Evolutionary conservation across 2,113 vertebrate genomes (phyloP), one percentile per base, ranked within the genome.

Genomic region (Campylomormyrus tamandua): DNA sequence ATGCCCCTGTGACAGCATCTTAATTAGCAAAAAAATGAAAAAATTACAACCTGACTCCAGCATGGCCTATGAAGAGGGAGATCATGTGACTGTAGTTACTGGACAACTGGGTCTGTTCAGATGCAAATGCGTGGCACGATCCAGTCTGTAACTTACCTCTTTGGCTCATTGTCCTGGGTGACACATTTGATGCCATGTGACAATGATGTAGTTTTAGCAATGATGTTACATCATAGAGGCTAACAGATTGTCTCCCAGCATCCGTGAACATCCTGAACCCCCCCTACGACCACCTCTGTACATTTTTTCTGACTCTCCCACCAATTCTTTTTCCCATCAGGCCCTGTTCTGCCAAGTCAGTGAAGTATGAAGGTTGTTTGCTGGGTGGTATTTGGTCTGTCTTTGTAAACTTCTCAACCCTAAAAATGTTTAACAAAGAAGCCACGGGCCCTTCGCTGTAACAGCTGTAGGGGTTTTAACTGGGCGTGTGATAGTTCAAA

Each of bases 391-490:
- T 27, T 80, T 50, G 24, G n/a, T 49, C 24, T 11, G 17, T 86
- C 48, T 86, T 31, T 24, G 45, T 49, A 50, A 86, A 86, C 83
- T 86, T 50, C 83, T 86, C 83, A 86, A 49, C 46, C 83, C n/a
- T 80, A 50, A 86, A 46, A 49, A 48, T 49, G 45, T n/a, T n/a
- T 86, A 50, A 80, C 48, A 86, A 49, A 50, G 83, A 15, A 86
- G 46, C 8, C 1, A 4, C 4, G 42, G 4, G 83, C 19, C n/a
- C 1, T 4, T 86, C 24, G 10, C 21, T 86, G 24, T 50, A 50
- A 86, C 62, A 70, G 62, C 62, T 70, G 83, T 31, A 24, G n/a
- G 24, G 45, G 49, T 50, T 86, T 86, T 27, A 86, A 86, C 15
- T 39, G 35, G 5, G 35, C 5, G 31, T 42, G 74, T 42, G 74